These are phyloP conservation scores for Margaritifera margaritifera DNA, from an alignment of 2,888 invertebrate species.

Conservation along the genomic window DNA sequence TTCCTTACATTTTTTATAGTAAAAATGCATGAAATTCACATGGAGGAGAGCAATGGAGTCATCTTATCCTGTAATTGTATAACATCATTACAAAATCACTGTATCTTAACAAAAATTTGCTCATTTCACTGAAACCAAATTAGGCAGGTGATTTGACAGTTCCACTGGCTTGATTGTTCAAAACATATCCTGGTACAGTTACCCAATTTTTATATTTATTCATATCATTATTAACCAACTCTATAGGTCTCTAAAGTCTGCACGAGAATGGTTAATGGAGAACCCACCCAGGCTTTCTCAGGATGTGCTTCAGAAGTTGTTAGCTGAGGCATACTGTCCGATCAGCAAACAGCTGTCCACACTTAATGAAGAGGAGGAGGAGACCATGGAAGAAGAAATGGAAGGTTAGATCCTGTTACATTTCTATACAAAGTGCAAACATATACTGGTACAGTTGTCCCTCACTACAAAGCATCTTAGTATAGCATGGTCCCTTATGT, in stretches of 20 bases:
- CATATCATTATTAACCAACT: constrained; percentile 1
- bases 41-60: no score
- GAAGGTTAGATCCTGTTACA: no score
- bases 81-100: no score
- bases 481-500: no score
- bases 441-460: no score
- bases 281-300: constrained; percentile 60
- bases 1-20: not conserved
- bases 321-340: constrained; percentile 62
- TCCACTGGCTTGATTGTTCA: no score
- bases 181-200: not conserved
- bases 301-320: constrained; percentile 59
- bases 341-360: constrained; percentile 52
- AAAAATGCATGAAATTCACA: not conserved
- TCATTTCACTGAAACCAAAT: no score
- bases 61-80: no score
- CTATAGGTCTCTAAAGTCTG: constrained; percentile 43
- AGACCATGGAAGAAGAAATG: constrained; percentile 1
- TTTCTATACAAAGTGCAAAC: no score
- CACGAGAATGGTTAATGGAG: constrained; percentile 50
- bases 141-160: no score
- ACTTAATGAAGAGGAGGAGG: constrained; percentile 49
- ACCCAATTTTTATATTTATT: constrained; percentile 8
- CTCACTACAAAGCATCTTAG: no score
- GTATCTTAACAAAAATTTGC: no score